A percentile compares a stretch with the other conserved stretches of the same genome.
Conservation (phyloP, 1,140 invertebrate species). For the Lasioglossum baleicum region DNA sequence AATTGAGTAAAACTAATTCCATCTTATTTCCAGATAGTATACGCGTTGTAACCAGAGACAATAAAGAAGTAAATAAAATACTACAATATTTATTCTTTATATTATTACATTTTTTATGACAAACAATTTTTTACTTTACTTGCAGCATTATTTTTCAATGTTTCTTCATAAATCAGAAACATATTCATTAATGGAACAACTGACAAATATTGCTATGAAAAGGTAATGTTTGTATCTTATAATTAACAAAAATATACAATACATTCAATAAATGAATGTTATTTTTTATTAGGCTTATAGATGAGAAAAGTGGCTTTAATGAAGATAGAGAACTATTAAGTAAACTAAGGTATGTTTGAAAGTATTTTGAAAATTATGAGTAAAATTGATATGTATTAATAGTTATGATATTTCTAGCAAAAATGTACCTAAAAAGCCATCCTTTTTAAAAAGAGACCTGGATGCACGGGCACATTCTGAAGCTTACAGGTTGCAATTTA, state of each 20-base stretch:
- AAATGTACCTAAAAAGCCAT: constrained; percentile 92
- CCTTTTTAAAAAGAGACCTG: constrained; percentile 95
- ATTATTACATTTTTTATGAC: too few relatives aligned
- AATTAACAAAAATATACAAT: too few relatives aligned
- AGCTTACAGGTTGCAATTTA: constrained; percentile 90
- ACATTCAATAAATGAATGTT: too few relatives aligned
- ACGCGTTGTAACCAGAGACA: constrained; percentile 89
- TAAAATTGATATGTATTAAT: constrained; percentile 26
- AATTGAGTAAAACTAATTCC: constrained; percentile 87
- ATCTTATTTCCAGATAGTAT: constrained; percentile 93
- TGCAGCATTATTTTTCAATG: constrained; percentile 92
- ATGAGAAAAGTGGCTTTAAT: constrained; percentile 91
- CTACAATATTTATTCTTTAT: too few relatives aligned
- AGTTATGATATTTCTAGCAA: constrained; percentile 80
- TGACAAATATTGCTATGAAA: constrained; percentile 98
- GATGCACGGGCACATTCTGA: constrained; percentile 96
- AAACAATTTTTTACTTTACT: constrained; percentile 54
- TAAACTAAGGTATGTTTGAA: constrained; percentile 87
- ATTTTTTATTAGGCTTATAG: constrained; percentile 93
- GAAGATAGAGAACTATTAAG: constrained; percentile 90
- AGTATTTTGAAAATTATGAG: not conserved
- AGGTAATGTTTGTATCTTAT: too few relatives aligned
- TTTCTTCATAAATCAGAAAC: constrained; percentile 94
- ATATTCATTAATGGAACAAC: constrained; percentile 94
- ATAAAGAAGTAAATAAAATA: constrained; percentile 81